Base-by-base conservation (phyloP, 1,140 invertebrate species). In the Neomicropteryx cornuta region DNA sequence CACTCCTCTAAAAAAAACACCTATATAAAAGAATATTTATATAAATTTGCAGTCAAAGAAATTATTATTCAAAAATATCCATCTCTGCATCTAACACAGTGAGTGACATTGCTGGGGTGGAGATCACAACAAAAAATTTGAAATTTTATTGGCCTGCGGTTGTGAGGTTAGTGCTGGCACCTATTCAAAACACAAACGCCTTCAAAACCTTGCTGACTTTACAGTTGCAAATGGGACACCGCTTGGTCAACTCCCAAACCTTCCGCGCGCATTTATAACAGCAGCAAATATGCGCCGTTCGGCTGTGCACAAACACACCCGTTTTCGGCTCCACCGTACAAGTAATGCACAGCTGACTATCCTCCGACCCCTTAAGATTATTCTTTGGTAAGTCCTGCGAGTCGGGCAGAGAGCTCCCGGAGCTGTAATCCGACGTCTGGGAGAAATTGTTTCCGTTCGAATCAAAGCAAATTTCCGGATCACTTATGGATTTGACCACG, bases 231-330 rank as follows among this genome's bases (percentile, higher is more conserved):
- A 79, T 63, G 2, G 79, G 77, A 55, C 79, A 82, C 18, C 72
- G 57, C 46, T 71, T 74, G 2, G 68, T 69, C 11, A 60, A 70
- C 20, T 57, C 62, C 73, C 76, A 79, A 5, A 75, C 69, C 53
- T 72, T 71, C 21, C 75, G 58, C 0, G 76, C 74, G 49, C 79
- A 82, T 39, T 66, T 70, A 48, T 80, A 82, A 52, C 79, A 82
- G 43, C 76, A 79, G 49, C 73, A 79, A 21, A 76, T 71, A 44
- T 82, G 79, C 0, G 65, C 70, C 28, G 71, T 71, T 8, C 66
- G 66, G 1, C 74, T 72, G 47, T 82, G 78, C 2, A 77, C 68
- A 47, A 81, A 81, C 10, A 74, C 69, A 3, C 73, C 74, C 38
- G 79, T 71, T 49, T 78, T 78, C 0, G 75, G 75, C 18, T 65